phyloP scores from a whole-genome alignment of 64 coral and sea anemone species.

The Montipora efflorescens region DNA sequence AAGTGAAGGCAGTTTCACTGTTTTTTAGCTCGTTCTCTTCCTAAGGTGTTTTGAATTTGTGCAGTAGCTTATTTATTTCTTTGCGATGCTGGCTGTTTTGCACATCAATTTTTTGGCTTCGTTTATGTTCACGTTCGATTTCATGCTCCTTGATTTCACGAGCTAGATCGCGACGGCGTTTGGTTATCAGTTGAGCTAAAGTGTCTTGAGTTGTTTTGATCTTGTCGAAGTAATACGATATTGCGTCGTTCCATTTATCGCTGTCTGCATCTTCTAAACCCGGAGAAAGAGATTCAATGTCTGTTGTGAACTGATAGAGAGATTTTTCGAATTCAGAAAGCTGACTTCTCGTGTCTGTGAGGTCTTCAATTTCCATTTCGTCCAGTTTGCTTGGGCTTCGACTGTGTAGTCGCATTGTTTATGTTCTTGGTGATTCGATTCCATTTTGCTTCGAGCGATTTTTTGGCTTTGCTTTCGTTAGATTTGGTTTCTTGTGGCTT shows the following conservation, averaged over 20 bases:
- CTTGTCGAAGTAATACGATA: constrained; percentile 7
- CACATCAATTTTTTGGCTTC: no score
- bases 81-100: no score
- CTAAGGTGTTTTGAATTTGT: no score
- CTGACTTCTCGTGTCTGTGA: not conserved
- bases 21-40: no score
- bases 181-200: not conserved
- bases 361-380: constrained; percentile 43
- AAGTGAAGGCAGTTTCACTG: no score
- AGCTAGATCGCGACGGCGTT: constrained; percentile 12
- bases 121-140: not conserved
- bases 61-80: no score
- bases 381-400: not conserved
- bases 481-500: constrained; percentile 3
- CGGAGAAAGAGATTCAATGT: not conserved
- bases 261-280: constrained; percentile 26
- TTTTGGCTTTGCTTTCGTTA: constrained; percentile 34
- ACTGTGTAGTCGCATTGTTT: not conserved
- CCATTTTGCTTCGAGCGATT: not conserved
- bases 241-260: constrained; percentile 30
- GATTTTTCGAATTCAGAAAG: constrained; percentile 8
- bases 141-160: constrained; percentile 6
- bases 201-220: constrained; percentile 2
- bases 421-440: constrained; percentile 4
- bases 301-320: not conserved